Conservation (phyloP, 35 echinoderm and acorn worm species). For the Amphiura filiformis region DNA sequence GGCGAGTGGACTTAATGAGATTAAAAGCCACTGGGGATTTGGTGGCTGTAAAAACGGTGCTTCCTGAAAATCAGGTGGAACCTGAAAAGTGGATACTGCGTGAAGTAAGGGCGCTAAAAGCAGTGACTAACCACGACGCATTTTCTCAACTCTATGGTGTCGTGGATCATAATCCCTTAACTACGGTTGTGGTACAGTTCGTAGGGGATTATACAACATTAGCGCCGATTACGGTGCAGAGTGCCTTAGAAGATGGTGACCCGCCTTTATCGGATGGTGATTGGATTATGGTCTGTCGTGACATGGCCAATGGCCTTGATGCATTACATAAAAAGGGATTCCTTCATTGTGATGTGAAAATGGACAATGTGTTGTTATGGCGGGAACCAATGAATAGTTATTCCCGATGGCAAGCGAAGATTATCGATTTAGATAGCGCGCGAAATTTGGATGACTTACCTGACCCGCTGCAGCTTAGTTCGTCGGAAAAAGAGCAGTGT, state of each 20-base stretch:
- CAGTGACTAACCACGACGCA: not conserved
- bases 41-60: not conserved
- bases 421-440: not conserved
- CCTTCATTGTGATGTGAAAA: not conserved
- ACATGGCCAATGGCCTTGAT: not conserved
- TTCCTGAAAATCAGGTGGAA: not conserved
- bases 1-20: not conserved
- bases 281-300: not conserved
- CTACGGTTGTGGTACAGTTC: not conserved
- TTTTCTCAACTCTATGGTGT: not conserved
- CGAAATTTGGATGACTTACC: not conserved
- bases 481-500: not conserved
- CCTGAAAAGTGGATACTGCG: not conserved
- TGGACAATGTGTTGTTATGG: not conserved
- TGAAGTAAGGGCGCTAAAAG: not conserved
- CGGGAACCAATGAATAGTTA: not conserved
- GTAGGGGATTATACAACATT: not conserved
- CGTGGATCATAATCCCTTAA: not conserved
- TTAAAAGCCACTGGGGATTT: not conserved
- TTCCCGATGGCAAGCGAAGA: not conserved
- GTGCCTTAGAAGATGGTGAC: slow-evolving; percentile 5
- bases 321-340: not conserved
- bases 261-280: not conserved
- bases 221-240: not conserved
- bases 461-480: not conserved